These are phyloP conservation scores for Aix galericulata DNA, from an alignment of 2,113 vertebrate genomes.

Conservation along the genomic window DNA sequence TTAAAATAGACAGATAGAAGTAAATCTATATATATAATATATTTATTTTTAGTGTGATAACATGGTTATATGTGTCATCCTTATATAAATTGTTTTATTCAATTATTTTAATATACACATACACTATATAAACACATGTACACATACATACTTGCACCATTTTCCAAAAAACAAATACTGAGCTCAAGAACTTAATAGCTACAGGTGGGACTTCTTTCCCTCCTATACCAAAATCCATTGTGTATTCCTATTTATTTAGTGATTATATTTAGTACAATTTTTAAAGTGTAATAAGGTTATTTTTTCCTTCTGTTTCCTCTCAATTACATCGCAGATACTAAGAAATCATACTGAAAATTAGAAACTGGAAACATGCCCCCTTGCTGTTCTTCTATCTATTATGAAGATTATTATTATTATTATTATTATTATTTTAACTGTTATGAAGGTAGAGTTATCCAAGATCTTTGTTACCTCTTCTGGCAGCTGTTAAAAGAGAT, in stretches of 20 bases:
- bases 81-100: background rate
- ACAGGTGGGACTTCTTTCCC: background rate
- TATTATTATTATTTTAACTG: background rate
- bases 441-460: background rate
- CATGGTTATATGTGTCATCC: fast-evolving
- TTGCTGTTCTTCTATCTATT: slow-evolving; percentile 6
- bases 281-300: background rate
- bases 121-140: fast-evolving
- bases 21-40: background rate
- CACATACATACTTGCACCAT: background rate
- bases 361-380: background rate
- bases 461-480: background rate
- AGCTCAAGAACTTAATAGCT: background rate
- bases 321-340: slow-evolving; percentile 36
- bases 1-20: background rate
- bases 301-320: slow-evolving; percentile 55
- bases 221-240: slow-evolving; percentile 21
- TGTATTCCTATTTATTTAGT: slow-evolving; percentile 69
- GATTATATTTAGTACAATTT: slow-evolving; percentile 61
- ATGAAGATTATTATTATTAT: no score
- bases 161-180: slow-evolving; percentile 54
- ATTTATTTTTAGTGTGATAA: background rate
- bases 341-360: background rate
- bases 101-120: no score
- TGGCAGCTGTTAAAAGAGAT: background rate